phyloP scores from a whole-genome alignment of 2,888 invertebrate species.

The Philhelius pedissequus region DNA sequence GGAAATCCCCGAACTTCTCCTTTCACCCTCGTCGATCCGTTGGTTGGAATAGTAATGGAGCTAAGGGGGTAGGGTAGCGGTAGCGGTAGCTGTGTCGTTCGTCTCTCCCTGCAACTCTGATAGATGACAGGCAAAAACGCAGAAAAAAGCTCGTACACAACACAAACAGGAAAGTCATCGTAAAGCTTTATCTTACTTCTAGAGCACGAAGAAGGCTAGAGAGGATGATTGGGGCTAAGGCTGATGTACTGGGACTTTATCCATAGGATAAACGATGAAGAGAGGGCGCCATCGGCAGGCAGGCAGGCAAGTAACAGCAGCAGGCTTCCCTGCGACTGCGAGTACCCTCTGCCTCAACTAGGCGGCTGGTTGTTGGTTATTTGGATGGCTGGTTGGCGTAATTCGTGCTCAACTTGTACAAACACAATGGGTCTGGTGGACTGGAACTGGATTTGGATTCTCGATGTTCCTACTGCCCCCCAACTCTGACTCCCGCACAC shows the following conservation, averaged over 20 bases:
- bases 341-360: constrained; percentile 15
- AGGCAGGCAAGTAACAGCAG: neutral
- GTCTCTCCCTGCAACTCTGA: neutral
- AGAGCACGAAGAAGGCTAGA: neutral
- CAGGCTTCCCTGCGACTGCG: constrained; percentile 54
- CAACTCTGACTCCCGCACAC: neutral
- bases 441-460: constrained; percentile 55
- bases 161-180: constrained; percentile 66
- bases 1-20: constrained; percentile 3
- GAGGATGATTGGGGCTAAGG: neutral
- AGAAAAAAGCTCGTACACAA: constrained; percentile 54
- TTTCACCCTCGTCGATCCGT: neutral
- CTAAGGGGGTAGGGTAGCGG: neutral
- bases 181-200: constrained; percentile 48
- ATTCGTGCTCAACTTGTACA: constrained; percentile 68
- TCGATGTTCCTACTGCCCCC: neutral
- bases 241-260: neutral
- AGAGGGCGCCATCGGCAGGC: constrained; percentile 24
- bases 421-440: constrained; percentile 68
- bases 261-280: constrained; percentile 49
- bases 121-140: constrained; percentile 17
- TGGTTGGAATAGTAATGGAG: neutral
- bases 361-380: constrained; percentile 48
- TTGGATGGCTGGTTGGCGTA: constrained; percentile 64
- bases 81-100: neutral